Evolutionary conservation across 2,888 invertebrate genomes (phyloP).

Genomic region (Drosophila ustulata): DNA sequence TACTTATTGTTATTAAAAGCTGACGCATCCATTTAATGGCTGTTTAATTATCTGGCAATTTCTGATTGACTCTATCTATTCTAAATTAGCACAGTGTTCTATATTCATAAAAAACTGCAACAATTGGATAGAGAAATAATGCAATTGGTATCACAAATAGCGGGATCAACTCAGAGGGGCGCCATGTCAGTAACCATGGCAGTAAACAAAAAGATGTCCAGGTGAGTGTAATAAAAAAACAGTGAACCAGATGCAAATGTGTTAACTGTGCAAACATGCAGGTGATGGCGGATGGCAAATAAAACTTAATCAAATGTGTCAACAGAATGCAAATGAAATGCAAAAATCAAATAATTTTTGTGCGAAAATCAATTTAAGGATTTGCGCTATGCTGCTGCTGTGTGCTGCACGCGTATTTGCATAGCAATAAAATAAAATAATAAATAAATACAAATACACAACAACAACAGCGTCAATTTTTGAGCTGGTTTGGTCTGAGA

Average conservation of each 20-base stretch:
- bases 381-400: constrained; percentile 36
- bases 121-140: constrained; percentile 17
- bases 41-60: constrained; percentile 1
- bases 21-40: neutral
- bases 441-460: constrained; percentile 14
- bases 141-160: constrained; percentile 40
- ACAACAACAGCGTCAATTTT: constrained; percentile 15
- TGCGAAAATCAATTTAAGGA: constrained; percentile 78
- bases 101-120: constrained; percentile 7
- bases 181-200: neutral
- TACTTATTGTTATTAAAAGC: neutral
- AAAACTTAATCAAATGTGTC: constrained; percentile 80
- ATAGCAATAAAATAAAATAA: constrained; percentile 54
- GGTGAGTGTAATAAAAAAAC: constrained; percentile 3
- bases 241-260: constrained; percentile 64
- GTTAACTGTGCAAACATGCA: constrained; percentile 77
- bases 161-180: constrained; percentile 27
- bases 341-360: constrained; percentile 74
- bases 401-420: constrained; percentile 61
- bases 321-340: constrained; percentile 71
- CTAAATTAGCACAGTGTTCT: neutral
- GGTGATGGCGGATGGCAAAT: constrained; percentile 74
- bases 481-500: neutral
- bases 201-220: constrained; percentile 14
- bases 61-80: constrained; percentile 21